Evolutionary conservation across 1,140 invertebrate species (phyloP).

Genomic region (Parapsyche elsis): DNA sequence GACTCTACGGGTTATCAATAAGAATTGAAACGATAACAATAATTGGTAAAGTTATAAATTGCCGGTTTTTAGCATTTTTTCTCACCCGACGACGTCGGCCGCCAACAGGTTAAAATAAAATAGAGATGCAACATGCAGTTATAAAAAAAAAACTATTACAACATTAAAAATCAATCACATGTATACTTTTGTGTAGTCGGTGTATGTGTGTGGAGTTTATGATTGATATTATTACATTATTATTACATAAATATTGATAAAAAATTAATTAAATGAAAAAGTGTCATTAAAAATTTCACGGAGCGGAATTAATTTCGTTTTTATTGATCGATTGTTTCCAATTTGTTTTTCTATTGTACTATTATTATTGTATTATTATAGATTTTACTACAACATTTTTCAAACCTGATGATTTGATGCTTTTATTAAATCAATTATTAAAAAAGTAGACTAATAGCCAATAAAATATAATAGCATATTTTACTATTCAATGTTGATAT

Average conservation of each 20-base stretch:
- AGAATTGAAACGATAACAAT: background rate
- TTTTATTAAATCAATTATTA: slow-evolving; percentile 55
- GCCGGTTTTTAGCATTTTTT: background rate
- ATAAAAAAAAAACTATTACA: slow-evolving; percentile 50
- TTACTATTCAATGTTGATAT: slow-evolving; percentile 44
- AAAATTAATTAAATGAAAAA: slow-evolving; percentile 26
- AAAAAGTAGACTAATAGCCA: slow-evolving; percentile 52
- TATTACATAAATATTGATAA: slow-evolving; percentile 3
- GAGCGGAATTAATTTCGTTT: background rate
- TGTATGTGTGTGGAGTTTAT: slow-evolving; percentile 54
- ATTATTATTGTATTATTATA: background rate
- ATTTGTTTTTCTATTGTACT: background rate
- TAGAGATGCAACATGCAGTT: slow-evolving; percentile 8
- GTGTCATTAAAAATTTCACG: background rate
- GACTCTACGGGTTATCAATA: background rate
- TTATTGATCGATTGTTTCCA: background rate
- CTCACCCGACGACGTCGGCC: background rate
- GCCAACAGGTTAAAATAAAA: background rate
- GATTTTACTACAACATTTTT: slow-evolving; percentile 55
- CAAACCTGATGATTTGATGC: slow-evolving; percentile 49
- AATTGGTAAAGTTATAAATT: background rate
- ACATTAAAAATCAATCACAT: slow-evolving; percentile 55
- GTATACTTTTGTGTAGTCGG: slow-evolving; percentile 56
- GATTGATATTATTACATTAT: slow-evolving; percentile 28
- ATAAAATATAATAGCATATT: slow-evolving; percentile 52